Evolutionary conservation across 1,140 invertebrate species (phyloP).

Genomic region (Daktulosphaira vitifoliae): DNA sequence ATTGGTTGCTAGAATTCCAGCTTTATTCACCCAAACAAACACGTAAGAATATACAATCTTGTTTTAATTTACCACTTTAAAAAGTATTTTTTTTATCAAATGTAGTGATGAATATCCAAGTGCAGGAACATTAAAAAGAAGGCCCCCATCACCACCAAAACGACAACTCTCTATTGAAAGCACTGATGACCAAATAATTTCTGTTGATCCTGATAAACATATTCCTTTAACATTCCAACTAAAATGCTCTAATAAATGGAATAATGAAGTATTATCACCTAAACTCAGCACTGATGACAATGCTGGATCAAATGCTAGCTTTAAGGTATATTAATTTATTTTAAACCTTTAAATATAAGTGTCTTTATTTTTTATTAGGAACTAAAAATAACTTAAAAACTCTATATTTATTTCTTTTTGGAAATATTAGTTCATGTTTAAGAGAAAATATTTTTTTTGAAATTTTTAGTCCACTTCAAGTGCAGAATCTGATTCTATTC

Average conservation of each 20-base stretch:
- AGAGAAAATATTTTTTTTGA: too few species aligned
- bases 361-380: too few species aligned
- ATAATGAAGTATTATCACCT: constrained; percentile 49
- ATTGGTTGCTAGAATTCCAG: constrained; percentile 75
- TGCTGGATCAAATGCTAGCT: constrained; percentile 68
- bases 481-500: constrained; percentile 91
- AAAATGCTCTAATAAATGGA: constrained; percentile 36
- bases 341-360: too few species aligned
- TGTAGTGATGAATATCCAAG: constrained; percentile 19
- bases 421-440: too few species aligned
- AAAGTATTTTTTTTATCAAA: not conserved
- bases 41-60: constrained; percentile 35
- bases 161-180: constrained; percentile 46
- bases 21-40: constrained; percentile 43
- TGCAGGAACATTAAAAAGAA: constrained; percentile 36
- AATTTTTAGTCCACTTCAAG: constrained; percentile 74
- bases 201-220: constrained; percentile 40
- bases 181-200: constrained; percentile 36
- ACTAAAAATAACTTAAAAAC: too few species aligned
- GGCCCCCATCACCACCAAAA: constrained; percentile 74
- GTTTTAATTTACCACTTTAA: too few species aligned
- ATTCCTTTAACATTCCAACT: constrained; percentile 48
- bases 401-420: not conserved
- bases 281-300: constrained; percentile 52
- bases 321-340: constrained; percentile 55